Evolutionary conservation across 2,113 vertebrate genomes (phyloP).

Genomic region (Platichthys flesus): DNA sequence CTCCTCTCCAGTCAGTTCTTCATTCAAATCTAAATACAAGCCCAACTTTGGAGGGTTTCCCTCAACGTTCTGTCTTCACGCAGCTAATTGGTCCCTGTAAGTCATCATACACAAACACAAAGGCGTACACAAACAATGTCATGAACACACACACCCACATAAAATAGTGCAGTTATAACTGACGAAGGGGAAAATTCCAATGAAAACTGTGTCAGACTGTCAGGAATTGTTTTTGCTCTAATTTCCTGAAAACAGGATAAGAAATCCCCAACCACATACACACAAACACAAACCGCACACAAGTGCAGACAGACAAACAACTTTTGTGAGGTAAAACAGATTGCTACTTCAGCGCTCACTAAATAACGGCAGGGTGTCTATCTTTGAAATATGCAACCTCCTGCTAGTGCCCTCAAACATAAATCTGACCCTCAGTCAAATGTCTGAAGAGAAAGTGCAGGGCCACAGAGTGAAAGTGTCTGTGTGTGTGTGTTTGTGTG

Average conservation of each 20-base stretch:
- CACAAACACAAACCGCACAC: neutral
- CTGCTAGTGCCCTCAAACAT: conserved; percentile 23
- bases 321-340: conserved; percentile 34
- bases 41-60: neutral
- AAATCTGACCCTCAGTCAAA: conserved; percentile 22
- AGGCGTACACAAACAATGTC: conserved; percentile 9
- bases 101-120: neutral
- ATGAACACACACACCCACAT: neutral
- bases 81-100: neutral
- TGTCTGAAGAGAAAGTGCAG: too few species aligned
- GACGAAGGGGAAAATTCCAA: neutral
- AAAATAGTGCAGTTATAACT: conserved; percentile 8
- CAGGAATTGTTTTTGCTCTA: conserved; percentile 8
- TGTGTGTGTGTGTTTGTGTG: too few species aligned
- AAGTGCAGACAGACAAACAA: neutral
- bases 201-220: neutral
- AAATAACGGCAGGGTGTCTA: conserved; percentile 43
- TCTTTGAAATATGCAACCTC: conserved; percentile 49
- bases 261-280: too few species aligned
- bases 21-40: neutral
- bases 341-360: conserved; percentile 27
- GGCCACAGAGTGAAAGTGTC: too few species aligned
- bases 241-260: conserved; percentile 2
- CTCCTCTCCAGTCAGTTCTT: conserved; percentile 1
- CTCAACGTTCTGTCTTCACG: neutral